phyloP scores from a whole-genome alignment of 1,140 invertebrate genomes.

The Antheraea pernyi region DNA sequence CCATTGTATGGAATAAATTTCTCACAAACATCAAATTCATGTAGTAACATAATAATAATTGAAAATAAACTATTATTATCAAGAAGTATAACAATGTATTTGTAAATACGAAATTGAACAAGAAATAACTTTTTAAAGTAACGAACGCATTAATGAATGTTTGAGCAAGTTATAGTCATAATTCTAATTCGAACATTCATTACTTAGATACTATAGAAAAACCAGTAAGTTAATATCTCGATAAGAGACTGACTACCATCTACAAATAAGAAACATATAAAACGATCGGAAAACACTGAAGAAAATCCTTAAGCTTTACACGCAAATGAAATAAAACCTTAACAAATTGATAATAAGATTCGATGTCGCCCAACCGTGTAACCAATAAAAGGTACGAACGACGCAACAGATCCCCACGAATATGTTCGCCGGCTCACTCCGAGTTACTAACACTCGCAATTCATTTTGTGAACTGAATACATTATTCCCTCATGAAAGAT shows the following conservation, averaged over 20 bases:
- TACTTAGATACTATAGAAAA: slow-evolving; percentile 23
- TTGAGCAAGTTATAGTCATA: background rate
- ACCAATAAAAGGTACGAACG: slow-evolving; percentile 66
- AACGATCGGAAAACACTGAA: slow-evolving; percentile 44
- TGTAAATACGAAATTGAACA: too few species aligned
- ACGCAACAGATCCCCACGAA: slow-evolving; percentile 72
- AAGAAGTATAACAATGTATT: too few species aligned
- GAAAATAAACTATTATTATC: too few species aligned
- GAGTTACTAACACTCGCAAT: slow-evolving; percentile 77
- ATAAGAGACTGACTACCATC: slow-evolving; percentile 37
- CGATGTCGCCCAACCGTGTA: slow-evolving; percentile 43
- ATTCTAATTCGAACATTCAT: slow-evolving; percentile 19
- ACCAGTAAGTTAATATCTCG: slow-evolving; percentile 33
- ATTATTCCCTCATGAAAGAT: slow-evolving; percentile 55
- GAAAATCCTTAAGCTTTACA: slow-evolving; percentile 30
- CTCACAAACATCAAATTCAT: too few species aligned
- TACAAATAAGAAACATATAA: slow-evolving; percentile 56
- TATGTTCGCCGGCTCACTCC: slow-evolving; percentile 75
- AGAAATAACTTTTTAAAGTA: background rate
- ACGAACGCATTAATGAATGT: background rate
- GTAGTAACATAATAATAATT: too few species aligned
- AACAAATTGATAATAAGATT: slow-evolving; percentile 48
- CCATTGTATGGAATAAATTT: too few species aligned
- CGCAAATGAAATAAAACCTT: slow-evolving; percentile 49
- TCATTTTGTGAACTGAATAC: slow-evolving; percentile 78